phyloP scores from a whole-genome alignment of 1,140 invertebrate genomes.

The Drosophila rufa region DNA sequence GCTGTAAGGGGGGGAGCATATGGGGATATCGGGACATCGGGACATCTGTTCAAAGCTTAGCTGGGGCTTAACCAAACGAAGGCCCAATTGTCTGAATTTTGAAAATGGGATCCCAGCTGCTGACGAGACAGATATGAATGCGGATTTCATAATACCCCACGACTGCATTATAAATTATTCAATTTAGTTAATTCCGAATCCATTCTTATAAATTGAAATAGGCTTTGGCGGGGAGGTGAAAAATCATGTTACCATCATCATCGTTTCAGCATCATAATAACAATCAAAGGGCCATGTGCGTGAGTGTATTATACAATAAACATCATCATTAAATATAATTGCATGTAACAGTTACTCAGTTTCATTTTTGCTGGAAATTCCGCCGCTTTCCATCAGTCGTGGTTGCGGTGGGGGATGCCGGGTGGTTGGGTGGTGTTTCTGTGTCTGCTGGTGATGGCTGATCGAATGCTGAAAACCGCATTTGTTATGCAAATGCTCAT shows the following conservation, averaged over 20 bases:
- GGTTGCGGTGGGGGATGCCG: conserved; percentile 11
- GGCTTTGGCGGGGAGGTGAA: conserved; percentile 30
- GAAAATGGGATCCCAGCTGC: conserved; percentile 33
- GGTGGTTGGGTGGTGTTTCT: conserved; percentile 20
- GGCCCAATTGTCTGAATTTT: conserved; percentile 36
- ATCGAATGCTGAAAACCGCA: conserved; percentile 58
- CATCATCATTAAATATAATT: conserved; percentile 83
- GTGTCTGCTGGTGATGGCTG: conserved; percentile 17
- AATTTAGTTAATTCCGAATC: conserved; percentile 80
- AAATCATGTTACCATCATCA: conserved; percentile 60
- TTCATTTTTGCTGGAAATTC: conserved; percentile 48
- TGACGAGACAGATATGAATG: conserved; percentile 43
- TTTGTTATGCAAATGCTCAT: conserved; percentile 81
- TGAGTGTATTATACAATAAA: conserved; percentile 64
- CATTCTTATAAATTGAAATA: conserved; percentile 70
- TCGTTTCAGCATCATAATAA: conserved; percentile 22
- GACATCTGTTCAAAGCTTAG: conserved; percentile 52
- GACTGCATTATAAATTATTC: conserved; percentile 76
- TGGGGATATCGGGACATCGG: background rate
- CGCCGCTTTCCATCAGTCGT: conserved; percentile 30
- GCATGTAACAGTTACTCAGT: conserved; percentile 76
- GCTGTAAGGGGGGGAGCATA: background rate
- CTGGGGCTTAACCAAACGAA: conserved; percentile 26
- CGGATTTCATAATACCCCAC: conserved; percentile 53
- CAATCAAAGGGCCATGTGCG: conserved; percentile 29